Evolutionary conservation across 2,113 vertebrate genomes (phyloP), one percentile per base, ranked within the genome.

Genomic region (Paradoxurus hermaphroditus): DNA sequence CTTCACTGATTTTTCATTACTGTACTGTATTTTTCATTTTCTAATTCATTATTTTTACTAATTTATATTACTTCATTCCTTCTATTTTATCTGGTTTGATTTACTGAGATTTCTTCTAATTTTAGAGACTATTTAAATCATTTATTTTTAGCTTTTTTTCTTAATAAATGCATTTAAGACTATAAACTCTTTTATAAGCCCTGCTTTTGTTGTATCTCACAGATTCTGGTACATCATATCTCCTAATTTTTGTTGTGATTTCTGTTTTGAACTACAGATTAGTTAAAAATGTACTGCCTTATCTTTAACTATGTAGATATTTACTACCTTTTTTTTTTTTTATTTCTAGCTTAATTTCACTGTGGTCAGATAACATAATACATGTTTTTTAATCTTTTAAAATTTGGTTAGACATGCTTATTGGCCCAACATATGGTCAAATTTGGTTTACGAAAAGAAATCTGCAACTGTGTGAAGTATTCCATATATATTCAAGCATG

Each of bases 91-190:
- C 90, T 93, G 12, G 8, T 51, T 85, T 77, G 36, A 72, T 72
- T 78, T 90, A 65, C 39, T 79, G 29, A 86, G 62, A 70, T 53
- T 73, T 94, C 87, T 94, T 91, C 41, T 87, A 65, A 89, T 11
- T 86, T 92, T 34, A 11, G 72, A 82, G 12, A 41, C 7, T 75
- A 59, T 83, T 90, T 70, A 81, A 25, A n/a, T 72, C 65, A 90
- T n/a, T 95, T 49, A 39, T 51, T 91, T 92, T 90, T 70, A 91
- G 11, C 11, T 77, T 91, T 86, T 93, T 19, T 85, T n/a, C 25
- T 81, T 83, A 53, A 70, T 68, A n/a, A 15, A 34, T 90, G 13
- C 0, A 16, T 36, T 85, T 70, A 91, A 77, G 41, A 89, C n/a
- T 65, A 53, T 25, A 56, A 85, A 29, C 8, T 63, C 4, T 7